A percentile compares a stretch with the other conserved stretches of the same genome.
Evolutionary conservation across 2,797 vertebrate species (phyloP).

Genomic region (Prionace glauca): DNA sequence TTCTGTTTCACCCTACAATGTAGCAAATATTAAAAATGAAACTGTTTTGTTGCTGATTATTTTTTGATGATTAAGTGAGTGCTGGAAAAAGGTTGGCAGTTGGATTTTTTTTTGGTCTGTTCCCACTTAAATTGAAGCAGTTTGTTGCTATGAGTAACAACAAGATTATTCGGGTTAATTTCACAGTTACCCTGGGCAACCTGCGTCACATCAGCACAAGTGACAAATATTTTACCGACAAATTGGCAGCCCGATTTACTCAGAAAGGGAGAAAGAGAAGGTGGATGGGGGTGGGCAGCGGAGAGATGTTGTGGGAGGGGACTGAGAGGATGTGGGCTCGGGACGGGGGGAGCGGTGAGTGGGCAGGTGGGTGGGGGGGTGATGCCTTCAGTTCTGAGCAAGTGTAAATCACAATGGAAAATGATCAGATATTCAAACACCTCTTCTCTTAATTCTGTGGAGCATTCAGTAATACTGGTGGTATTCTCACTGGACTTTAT

Average conservation of each 20-base stretch:
- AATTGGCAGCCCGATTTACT: background rate
- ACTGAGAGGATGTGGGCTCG: background rate
- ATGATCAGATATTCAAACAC: background rate
- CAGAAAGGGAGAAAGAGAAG: background rate
- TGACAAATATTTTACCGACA: slow-evolving; percentile 28
- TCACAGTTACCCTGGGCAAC: slow-evolving; percentile 44
- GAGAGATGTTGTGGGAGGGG: background rate
- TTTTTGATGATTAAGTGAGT: background rate
- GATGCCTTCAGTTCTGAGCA: background rate
- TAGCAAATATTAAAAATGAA: background rate
- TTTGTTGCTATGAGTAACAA: slow-evolving; percentile 33
- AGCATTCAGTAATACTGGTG: background rate
- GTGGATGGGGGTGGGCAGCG: background rate
- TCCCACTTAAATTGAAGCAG: slow-evolving; percentile 16
- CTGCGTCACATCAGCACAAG: slow-evolving; percentile 22
- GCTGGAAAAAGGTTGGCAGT: background rate
- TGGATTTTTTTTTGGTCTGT: slow-evolving; percentile 11
- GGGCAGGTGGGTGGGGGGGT: background rate
- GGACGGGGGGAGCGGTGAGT: background rate
- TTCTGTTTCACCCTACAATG: background rate
- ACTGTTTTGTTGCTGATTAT: slow-evolving; percentile 15
- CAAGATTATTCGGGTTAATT: slow-evolving; percentile 38
- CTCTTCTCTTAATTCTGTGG: background rate
- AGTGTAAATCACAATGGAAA: background rate
- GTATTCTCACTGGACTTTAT: too few relatives aligned